Conservation (phyloP, 1,140 invertebrate species). For the Phocides pigmalion region DNA sequence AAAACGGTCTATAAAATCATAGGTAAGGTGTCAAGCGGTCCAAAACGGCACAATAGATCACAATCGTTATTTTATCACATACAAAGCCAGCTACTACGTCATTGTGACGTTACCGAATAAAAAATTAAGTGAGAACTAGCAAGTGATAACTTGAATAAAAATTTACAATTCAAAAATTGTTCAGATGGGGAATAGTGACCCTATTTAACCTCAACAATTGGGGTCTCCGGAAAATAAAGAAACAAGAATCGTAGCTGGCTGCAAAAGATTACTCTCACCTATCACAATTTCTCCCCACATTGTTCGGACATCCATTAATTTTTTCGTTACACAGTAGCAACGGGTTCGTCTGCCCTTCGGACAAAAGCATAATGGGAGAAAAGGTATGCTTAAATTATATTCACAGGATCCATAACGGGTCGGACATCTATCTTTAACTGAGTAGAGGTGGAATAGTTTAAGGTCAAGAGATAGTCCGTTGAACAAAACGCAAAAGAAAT, state of each 20-base stretch:
- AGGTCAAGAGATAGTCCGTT: constrained; percentile 49
- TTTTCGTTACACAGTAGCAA: constrained; percentile 68
- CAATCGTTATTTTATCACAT: constrained; percentile 14
- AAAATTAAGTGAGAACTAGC: constrained; percentile 20
- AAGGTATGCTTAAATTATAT: constrained; percentile 59
- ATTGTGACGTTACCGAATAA: constrained; percentile 16
- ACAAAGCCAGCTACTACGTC: constrained; percentile 9
- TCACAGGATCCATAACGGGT: constrained; percentile 52
- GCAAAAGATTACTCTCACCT: constrained; percentile 79
- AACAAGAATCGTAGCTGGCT: constrained; percentile 63
- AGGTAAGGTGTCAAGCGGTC: constrained; percentile 7
- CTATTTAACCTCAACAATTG: constrained; percentile 71
- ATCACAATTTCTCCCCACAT: constrained; percentile 77
- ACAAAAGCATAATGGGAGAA: constrained; percentile 71
- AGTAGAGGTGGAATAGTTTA: constrained; percentile 56
- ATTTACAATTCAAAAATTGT: constrained; percentile 69
- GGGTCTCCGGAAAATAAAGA: constrained; percentile 63
- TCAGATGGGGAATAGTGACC: constrained; percentile 58
- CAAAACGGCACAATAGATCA: constrained; percentile 12
- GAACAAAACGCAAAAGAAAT: constrained; percentile 15
- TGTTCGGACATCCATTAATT: constrained; percentile 75
- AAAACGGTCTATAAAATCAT: constrained; percentile 20
- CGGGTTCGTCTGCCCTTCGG: constrained; percentile 67
- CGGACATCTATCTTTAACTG: constrained; percentile 51
- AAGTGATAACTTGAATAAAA: constrained; percentile 38